Evolutionary conservation across 1,140 invertebrate species (phyloP), one percentile per base, ranked within the genome.

Genomic region (Rhagoletis pomonella): DNA sequence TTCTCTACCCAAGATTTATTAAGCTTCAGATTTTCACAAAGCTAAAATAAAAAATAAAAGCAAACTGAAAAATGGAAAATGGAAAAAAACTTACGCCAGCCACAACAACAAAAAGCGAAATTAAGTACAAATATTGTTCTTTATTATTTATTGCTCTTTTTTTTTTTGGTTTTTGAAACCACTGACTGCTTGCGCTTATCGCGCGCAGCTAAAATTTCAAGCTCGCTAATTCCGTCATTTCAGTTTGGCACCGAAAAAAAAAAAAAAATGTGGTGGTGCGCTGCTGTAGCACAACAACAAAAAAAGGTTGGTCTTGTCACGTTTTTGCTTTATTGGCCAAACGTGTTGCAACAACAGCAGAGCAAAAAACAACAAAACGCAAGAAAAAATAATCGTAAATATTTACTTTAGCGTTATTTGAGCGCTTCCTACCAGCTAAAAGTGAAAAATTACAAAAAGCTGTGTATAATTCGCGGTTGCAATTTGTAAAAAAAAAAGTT

Each of bases 291-390:
- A 58, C 73, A 81, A 55, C 47, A 81, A 81, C 73, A 58, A 81
- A 81, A 67, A 81, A 81, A 81, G 73, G 73, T 81, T 81, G 73
- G 73, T 81, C 73, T 81, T 9, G 73, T 81, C 73, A 81, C 73
- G 73, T 81, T 81, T 81, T 81, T 81, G 50, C 73, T 81, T 81
- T 81, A 81, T 81, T 81, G 73, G 44, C n/a, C 73, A 55, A 81
- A 81, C 73, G 73, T 81, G 73, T 55, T 81, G 73, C 73, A 81
- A 81, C 6, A 55, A 81, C 47, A 10, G 42, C 5, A 81, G 55
- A 77, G 0, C 5, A 14, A 77, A 77, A 50, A 77, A n/a, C 6
- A 3, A 9, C 4, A 50, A 55, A 81, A 29, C 6, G 19, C 6
- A 10, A 81, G 55, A 81, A 81, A 55, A n/a, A 73, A 73, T 0